phyloP scores from a whole-genome alignment of 2,113 vertebrate genomes.

The Carlito syrichta region DNA sequence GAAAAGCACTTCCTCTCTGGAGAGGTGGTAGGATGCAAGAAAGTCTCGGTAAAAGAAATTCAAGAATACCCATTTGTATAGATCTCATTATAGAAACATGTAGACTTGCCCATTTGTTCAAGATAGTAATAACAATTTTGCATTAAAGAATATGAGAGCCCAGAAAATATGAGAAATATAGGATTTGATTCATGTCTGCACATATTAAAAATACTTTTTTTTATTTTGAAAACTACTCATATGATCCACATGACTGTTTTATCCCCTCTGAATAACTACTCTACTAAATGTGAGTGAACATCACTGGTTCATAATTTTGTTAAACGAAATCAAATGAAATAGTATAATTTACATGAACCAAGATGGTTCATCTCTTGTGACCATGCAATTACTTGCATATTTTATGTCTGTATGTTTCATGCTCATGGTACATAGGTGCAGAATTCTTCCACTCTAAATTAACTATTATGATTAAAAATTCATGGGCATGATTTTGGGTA shows the following conservation, averaged over 20 bases:
- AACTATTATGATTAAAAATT: not conserved
- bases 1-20: not conserved
- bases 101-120: not conserved
- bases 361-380: not conserved
- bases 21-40: not conserved
- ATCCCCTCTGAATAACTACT: not conserved
- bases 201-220: constrained; percentile 1
- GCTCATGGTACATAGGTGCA: not conserved
- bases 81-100: not conserved
- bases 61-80: not conserved
- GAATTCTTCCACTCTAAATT: not conserved
- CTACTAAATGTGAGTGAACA: constrained; percentile 1
- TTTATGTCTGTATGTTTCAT: not conserved
- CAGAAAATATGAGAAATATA: not conserved
- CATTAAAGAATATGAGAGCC: not conserved
- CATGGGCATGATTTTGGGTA: not conserved
- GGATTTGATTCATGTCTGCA: not conserved
- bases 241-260: not conserved
- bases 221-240: not conserved
- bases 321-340: constrained; percentile 27
- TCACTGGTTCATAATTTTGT: not conserved
- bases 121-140: not conserved
- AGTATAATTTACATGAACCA: not conserved
- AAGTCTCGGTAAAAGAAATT: not conserved
- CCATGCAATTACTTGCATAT: not conserved